Evolutionary conservation across 2,888 invertebrate species (phyloP).

Genomic region (Drosophila helvetica): DNA sequence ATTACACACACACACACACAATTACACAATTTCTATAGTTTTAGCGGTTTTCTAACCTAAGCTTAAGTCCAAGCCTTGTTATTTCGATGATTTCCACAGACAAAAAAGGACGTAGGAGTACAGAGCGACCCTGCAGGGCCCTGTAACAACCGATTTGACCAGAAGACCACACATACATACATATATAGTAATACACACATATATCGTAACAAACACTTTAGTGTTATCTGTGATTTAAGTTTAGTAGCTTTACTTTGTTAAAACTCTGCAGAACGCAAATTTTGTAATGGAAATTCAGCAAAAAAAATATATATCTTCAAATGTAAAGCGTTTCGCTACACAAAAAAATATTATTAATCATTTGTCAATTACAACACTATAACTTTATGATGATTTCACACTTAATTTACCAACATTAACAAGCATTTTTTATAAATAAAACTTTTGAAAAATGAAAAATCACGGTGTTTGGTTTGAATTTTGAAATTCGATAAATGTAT

Average conservation of each 20-base stretch:
- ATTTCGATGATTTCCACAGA: conserved; percentile 61
- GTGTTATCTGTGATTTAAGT: conserved; percentile 84
- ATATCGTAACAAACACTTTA: conserved; percentile 78
- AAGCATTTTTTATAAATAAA: conserved; percentile 76
- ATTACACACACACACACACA: conserved; percentile 19
- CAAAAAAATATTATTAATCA: conserved; percentile 62
- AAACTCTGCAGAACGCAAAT: conserved; percentile 52
- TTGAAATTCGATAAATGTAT: conserved; percentile 11
- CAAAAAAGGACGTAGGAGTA: conserved; percentile 12
- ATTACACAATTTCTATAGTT: conserved; percentile 58
- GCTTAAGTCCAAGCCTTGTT: conserved; percentile 60
- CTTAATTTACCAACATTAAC: conserved; percentile 62
- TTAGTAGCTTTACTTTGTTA: conserved; percentile 82
- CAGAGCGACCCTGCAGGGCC: conserved; percentile 34
- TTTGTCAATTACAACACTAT: conserved; percentile 64
- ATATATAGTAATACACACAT: conserved; percentile 49
- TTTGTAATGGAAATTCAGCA: conserved; percentile 38
- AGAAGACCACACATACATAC: conserved; percentile 32
- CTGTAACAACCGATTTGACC: conserved; percentile 40
- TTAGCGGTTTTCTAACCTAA: conserved; percentile 68
- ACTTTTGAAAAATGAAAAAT: conserved; percentile 51
- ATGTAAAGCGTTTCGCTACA: conserved; percentile 49
- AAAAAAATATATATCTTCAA: conserved; percentile 43
- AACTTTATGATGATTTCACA: conserved; percentile 39
- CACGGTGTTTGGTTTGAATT: background rate